Evolutionary conservation across 2,797 vertebrate genomes (phyloP).

Genomic region (Decapterus maruadsi): DNA sequence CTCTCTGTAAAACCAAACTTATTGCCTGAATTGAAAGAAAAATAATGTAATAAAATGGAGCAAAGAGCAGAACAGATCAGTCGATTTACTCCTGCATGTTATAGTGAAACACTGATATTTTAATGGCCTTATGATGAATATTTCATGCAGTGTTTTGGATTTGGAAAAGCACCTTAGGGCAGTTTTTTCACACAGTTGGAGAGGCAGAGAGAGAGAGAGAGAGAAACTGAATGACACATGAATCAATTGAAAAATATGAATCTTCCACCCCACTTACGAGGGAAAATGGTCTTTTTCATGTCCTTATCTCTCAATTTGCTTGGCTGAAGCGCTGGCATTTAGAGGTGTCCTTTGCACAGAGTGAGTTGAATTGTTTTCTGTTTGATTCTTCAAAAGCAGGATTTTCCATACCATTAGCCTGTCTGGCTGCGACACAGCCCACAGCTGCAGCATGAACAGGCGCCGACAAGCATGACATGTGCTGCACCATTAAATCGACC

Average conservation of each 20-base stretch:
- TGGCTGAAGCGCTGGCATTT: slow-evolving; percentile 63
- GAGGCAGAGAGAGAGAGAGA: not conserved
- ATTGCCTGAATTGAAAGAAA: not conserved
- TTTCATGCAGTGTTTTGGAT: slow-evolving; percentile 24
- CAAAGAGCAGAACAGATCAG: not conserved
- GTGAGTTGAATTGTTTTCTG: slow-evolving; percentile 54
- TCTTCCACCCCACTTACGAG: not conserved
- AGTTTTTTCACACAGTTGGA: not conserved
- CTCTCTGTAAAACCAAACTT: not conserved
- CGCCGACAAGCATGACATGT: slow-evolving; percentile 5
- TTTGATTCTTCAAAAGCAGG: slow-evolving; percentile 49
- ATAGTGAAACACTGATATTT: not conserved
- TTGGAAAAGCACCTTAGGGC: slow-evolving; percentile 1
- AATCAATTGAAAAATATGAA: slow-evolving; percentile 30
- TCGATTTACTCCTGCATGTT: not conserved
- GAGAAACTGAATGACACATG: slow-evolving; percentile 33
- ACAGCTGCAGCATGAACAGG: slow-evolving; percentile 11
- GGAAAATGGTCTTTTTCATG: slow-evolving; percentile 44
- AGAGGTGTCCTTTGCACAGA: slow-evolving; percentile 66
- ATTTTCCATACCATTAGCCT: slow-evolving; percentile 74
- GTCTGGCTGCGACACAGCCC: slow-evolving; percentile 47
- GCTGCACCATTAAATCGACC: slow-evolving; percentile 5
- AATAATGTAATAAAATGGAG: not conserved
- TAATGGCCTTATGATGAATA: slow-evolving; percentile 21
- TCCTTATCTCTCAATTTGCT: slow-evolving; percentile 58